phyloP scores from a whole-genome alignment of 92 coral and sea anemone genomes.

The Heteractis magnifica region DNA sequence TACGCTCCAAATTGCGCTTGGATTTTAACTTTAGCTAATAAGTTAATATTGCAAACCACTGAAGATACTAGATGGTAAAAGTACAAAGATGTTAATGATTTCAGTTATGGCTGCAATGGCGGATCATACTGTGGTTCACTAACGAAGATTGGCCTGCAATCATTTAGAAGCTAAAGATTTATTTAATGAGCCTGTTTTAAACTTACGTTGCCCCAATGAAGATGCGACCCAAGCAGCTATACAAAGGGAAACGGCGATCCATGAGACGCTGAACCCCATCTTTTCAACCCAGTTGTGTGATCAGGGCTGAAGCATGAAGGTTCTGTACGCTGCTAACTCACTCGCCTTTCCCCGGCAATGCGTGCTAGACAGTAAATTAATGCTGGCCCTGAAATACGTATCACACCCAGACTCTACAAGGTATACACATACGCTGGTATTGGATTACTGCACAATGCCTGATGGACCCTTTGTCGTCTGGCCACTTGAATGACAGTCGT shows the following conservation, averaged over 20 bases:
- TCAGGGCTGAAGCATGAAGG: slow-evolving; percentile 99
- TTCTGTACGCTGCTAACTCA: slow-evolving; percentile 52
- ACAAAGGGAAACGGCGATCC: slow-evolving; percentile 66
- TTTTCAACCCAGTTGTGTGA: slow-evolving; percentile 80
- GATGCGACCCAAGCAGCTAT: slow-evolving; percentile 24
- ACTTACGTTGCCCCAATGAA: slow-evolving; percentile 35
- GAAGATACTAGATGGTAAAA: background rate
- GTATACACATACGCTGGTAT: slow-evolving; percentile 63
- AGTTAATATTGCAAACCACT: background rate
- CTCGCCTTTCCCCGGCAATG: slow-evolving; percentile 61
- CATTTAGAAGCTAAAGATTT: background rate
- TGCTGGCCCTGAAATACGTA: slow-evolving; percentile 64
- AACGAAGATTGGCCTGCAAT: background rate
- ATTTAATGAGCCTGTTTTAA: slow-evolving; percentile 11
- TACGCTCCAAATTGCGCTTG: background rate
- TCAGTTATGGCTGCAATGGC: background rate
- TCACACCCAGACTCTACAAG: slow-evolving; percentile 76
- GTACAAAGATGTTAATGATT: background rate
- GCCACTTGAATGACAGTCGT: slow-evolving; percentile 42
- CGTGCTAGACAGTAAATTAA: slow-evolving; percentile 85
- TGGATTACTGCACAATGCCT: slow-evolving; percentile 71
- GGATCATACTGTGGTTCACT: background rate
- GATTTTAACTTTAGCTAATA: background rate
- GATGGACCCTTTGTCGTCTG: slow-evolving; percentile 86
- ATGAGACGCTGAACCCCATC: slow-evolving; percentile 88